phyloP scores from a whole-genome alignment of 2,797 vertebrate species.

The Anguilla anguilla region DNA sequence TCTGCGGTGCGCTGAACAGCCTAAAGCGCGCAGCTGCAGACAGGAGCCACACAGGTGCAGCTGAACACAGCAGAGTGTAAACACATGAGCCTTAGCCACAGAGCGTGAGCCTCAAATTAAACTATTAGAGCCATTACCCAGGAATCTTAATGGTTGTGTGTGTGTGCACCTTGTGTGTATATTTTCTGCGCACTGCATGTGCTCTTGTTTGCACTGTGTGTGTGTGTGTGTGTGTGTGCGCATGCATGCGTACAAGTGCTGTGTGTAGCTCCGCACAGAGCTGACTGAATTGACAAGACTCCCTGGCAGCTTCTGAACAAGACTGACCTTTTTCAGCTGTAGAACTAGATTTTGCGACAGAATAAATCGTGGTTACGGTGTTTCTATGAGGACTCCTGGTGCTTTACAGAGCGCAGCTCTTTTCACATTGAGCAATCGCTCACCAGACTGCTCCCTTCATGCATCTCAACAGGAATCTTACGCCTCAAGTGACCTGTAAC shows the following conservation, averaged over 20 bases:
- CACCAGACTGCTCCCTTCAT: neutral
- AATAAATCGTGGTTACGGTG: neutral
- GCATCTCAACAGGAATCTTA: neutral
- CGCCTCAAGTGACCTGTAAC: neutral
- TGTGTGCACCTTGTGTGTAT: neutral
- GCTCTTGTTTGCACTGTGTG: neutral
- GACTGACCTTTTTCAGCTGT: neutral
- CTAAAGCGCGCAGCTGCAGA: neutral
- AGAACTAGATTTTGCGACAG: neutral
- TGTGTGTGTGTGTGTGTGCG: neutral
- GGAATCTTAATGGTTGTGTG: slow-evolving; percentile 23
- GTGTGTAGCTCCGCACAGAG: neutral
- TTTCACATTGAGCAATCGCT: neutral
- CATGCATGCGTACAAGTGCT: too few species aligned
- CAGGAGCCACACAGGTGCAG: neutral
- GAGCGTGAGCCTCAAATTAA: slow-evolving; percentile 9
- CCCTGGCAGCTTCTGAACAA: neutral
- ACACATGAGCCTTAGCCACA: neutral
- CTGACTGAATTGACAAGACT: neutral
- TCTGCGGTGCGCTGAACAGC: neutral
- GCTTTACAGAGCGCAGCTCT: neutral
- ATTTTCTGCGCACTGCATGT: neutral
- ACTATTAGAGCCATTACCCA: slow-evolving; percentile 14
- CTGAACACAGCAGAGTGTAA: neutral
- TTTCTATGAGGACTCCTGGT: neutral